Base-by-base conservation (phyloP, 2,888 invertebrate genomes). In the Oscheius myriophilus region DNA sequence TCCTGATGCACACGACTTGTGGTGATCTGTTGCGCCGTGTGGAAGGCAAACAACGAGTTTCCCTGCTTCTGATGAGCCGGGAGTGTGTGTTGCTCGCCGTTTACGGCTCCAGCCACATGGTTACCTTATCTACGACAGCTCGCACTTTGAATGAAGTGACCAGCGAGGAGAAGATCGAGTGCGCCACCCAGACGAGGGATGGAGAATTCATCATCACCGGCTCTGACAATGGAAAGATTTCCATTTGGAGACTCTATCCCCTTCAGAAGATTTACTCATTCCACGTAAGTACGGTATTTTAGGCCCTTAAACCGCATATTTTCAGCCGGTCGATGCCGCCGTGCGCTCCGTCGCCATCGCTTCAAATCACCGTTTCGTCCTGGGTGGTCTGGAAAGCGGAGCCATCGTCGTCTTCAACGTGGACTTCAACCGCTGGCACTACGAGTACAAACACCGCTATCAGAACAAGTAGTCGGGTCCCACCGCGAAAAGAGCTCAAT, bases 341-440 rank as follows among this genome's bases (percentile, higher is more conserved):
- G 79, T 84, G 26, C 75, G 83, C 82, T 94, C 95, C 65, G 91
- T 98, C 78, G 96, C 97, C 76, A 91, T 98, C 81, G 93, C 95
- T 73, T 96, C 96, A 89, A 97, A 97, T 90, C 97, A 98, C 90
- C 94, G 95, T 88, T 97, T 96, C 90, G 91, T 98, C 81, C 90
- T 98, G 86, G 96, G 96, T 82, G 98, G 98, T 65, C 90, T 98
- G 69, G 94, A 96, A 69, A 94, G 96, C 81, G 98, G 98, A 64
- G 96, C 97, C 64, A 92, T 98, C 81, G 94, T 98, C 73, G 96
- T 98, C 84, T 97, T 97, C 90, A 96, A 98, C 90, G 96, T 98
- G 88, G 97, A 99, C 89, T 99, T 99, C 90, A 98, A 98, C 84
- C 87, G 88, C 68, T 89, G 89, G 89, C 89, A 89, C 77, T 88